Conservation (phyloP, 1,140 invertebrate genomes). For the Euwallacea fornicatus region DNA sequence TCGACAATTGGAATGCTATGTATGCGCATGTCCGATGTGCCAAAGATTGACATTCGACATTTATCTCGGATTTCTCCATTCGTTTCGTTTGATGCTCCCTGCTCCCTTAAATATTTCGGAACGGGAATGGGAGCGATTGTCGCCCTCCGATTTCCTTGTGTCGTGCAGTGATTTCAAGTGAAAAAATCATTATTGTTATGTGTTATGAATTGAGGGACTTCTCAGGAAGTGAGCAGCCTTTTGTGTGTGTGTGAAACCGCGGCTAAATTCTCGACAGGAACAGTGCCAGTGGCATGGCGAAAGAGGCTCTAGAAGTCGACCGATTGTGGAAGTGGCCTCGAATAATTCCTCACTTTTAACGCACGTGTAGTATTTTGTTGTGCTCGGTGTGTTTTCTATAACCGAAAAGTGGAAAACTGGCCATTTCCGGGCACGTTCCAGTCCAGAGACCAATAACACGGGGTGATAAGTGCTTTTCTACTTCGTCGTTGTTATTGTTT, state of each 20-base stretch:
- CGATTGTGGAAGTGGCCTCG: slow-evolving; percentile 10
- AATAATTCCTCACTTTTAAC: slow-evolving; percentile 13
- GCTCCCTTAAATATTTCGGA: not conserved
- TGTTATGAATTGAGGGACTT: not conserved
- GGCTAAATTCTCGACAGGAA: not conserved
- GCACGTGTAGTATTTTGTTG: slow-evolving; percentile 32
- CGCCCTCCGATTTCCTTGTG: not conserved
- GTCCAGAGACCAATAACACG: not conserved
- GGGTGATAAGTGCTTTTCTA: slow-evolving; percentile 46
- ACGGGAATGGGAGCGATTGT: slow-evolving; percentile 1
- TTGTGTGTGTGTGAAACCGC: not conserved
- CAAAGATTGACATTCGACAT: slow-evolving; percentile 9
- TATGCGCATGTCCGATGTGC: slow-evolving; percentile 1
- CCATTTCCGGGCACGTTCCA: not conserved
- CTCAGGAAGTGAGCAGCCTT: not conserved
- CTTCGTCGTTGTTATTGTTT: slow-evolving; percentile 66
- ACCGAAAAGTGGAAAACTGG: not conserved
- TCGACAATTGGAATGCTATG: too few species aligned
- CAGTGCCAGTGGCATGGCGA: not conserved
- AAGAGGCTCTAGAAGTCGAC: not conserved
- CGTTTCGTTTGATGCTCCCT: not conserved
- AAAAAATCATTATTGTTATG: not conserved
- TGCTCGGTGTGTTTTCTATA: not conserved
- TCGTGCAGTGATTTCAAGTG: not conserved
- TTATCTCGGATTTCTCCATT: not conserved